Base-by-base conservation (phyloP, 1,140 invertebrate species). In the Lanistes nyassanus region DNA sequence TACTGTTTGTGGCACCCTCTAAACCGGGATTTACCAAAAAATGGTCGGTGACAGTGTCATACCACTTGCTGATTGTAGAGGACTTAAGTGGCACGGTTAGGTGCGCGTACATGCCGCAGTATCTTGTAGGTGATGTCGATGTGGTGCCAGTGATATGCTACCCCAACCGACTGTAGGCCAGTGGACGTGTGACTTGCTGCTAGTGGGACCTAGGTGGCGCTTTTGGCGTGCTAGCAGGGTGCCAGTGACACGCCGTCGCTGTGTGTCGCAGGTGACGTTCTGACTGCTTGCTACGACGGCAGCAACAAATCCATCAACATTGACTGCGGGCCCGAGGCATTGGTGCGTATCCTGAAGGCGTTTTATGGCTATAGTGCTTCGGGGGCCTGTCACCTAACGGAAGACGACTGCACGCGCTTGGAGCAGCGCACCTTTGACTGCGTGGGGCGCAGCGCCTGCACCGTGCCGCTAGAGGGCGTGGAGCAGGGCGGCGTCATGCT, bases 331-430 rank as follows among this genome's bases (percentile, higher is more conserved):
- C 36, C 56, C 9, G 82, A 82, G 3, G 76, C 80, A 19, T 85
- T 88, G 86, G 75, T 88, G 9, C 70, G 82, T 36, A 82, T 88
- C 34, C 76, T 78, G 1, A 76, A 79, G 34, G 73, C 81, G 9
- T 85, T 87, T 64, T 86, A 86, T 75, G 86, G 86, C 19, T 81
- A 80, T 80, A 87, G 82, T 71, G 26, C 76, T 3, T 47, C 26
- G 6, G 81, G 79, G 37, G 29, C 47, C 11, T 88, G 86, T 76
- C 64, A 58, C 11, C 82, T 75, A 76, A 64, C 55, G 13, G 56
- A 75, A 9, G 81, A 77, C 26, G 86, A 85, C 76, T 87, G 86
- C 74, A 82, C 76, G 13, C 76, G 81, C 21, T 66, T 67, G 13
- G 82, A 86, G 26, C 70, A 82, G 5, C 72, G 82, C 37, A 68